A percentile compares a stretch with the other conserved stretches of the same genome.
These are phyloP conservation scores for Cyclopterus lumpus DNA, from an alignment of 2,797 vertebrate genomes.

Conservation along the genomic window DNA sequence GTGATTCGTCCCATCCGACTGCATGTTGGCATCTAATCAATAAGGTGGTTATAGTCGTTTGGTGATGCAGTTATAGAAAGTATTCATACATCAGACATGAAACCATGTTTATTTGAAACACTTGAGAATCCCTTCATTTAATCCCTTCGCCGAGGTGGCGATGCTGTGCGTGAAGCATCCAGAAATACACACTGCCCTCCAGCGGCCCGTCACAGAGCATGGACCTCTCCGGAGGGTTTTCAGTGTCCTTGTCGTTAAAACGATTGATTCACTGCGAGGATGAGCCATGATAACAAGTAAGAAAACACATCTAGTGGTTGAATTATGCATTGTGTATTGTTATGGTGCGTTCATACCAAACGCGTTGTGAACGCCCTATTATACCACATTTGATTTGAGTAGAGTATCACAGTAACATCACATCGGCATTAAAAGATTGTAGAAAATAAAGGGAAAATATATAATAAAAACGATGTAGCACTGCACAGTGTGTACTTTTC, in stretches of 20 bases:
- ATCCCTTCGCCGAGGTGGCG: not conserved
- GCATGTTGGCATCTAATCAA: not conserved
- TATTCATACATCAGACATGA: not conserved
- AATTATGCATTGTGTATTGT: not conserved
- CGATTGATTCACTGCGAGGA: not conserved
- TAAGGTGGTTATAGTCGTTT: not conserved
- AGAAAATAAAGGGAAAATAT: not conserved
- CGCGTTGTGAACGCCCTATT: too few species aligned
- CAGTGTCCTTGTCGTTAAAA: not conserved
- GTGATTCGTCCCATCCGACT: not conserved
- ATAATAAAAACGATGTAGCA: not conserved
- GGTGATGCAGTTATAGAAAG: not conserved
- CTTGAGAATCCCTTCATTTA: not conserved
- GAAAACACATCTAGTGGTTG: not conserved
- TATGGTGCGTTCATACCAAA: too few species aligned
- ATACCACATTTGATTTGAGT: not conserved
- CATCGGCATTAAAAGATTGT: not conserved
- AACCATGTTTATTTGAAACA: constrained; percentile 9
- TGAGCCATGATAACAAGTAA: not conserved
- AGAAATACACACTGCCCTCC: constrained; percentile 63
- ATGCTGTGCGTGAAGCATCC: not conserved
- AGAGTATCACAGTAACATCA: not conserved
- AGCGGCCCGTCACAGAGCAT: constrained; percentile 37
- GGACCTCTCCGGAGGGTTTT: not conserved
- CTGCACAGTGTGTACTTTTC: not conserved